Evolutionary conservation across 2,888 invertebrate genomes (phyloP), one percentile per base, ranked within the genome.

Genomic region (Phania funesta): DNA sequence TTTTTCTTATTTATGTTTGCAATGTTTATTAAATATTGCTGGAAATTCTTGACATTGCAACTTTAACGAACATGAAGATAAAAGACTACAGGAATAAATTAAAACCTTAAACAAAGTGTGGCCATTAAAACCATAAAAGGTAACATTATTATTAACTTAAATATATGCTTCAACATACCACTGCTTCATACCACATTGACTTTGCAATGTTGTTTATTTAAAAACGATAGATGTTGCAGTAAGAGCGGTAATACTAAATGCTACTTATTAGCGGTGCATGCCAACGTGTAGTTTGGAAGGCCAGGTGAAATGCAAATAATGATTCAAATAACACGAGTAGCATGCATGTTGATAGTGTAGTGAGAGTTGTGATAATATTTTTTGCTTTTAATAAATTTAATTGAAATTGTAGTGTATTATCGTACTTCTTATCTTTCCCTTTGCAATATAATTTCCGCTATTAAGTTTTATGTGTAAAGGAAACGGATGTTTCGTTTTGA

Each of bases 401-500:
- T 70, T 54, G 18, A 62, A 62, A 70, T 77, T 77, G 62, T 38
- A 77, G 50, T 26, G 32, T 44, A 44, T 41, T 68, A 32, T 32
- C 38, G 24, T 44, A 26, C 48, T 32, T 65, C 18, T 65, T 24
- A 24, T 16, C 16, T 46, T 29, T 13, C 3, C 29, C 41, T 74
- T 6, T 22, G 29, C 54, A 60, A 62, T 56, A 67, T 54, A 73
- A 77, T 77, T 73, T 81, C 81, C 81, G 81, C 81, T 68, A 54
- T 54, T 77, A 68, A 64, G 22, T 24, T 65, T 54, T 65, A 73
- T 73, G 62, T 62, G 32, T 20, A 62, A 38, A 73, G 81, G 81
- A 81, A 81, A 50, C 76, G 81, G 73, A 81, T 73, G 76, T 81
- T 81, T 62, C 60, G 20, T 44, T 67, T 60, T 11, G 41, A 41